Evolutionary conservation across 1,140 invertebrate genomes (phyloP), one percentile per base, ranked within the genome.

Genomic region (Sesamia nonagrioides): DNA sequence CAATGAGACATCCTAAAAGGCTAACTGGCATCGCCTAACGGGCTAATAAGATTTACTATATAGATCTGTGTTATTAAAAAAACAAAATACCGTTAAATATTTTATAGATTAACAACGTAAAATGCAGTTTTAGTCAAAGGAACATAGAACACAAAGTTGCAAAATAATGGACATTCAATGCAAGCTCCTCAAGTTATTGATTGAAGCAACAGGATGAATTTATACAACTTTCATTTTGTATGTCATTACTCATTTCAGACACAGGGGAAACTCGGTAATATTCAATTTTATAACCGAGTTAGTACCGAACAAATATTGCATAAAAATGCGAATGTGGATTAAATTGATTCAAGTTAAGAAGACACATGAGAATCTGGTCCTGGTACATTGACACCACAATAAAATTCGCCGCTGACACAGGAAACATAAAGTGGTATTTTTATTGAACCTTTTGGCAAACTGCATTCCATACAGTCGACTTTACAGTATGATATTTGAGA

Each of bases 341-440:
- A 81, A 86, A 86, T 84, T 85, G 71, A 86, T 83, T 85, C 83
- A 82, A 68, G n/a, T 54, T 56, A 79, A 83, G 66, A 83, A 78
- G 82, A 84, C 86, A 81, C 87, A 77, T 52, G 79, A 84, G 60
- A 82, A 78, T 86, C 84, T 86, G 85, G 82, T 84, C 79, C 81
- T 83, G 82, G 86, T 86, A 81, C 88, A 89, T 86, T 91, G 88
- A 91, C 88, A 88, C 86, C 85, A 86, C 87, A 88, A 91, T 93
- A 92, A 89, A 90, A 88, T 89, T 88, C 82, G 82, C 84, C 80
- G 78, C 83, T 84, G 87, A 90, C 88, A 89, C 90, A 91, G 89
- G 88, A 93, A 89, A 90, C 89, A 91, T 93, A 88, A 91, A 91
- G 80, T 88, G 83, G 79, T 80, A 88, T 88, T 89, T 91, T 92